Conservation (phyloP, 2,797 vertebrate species). For the Paguma larvata region DNA sequence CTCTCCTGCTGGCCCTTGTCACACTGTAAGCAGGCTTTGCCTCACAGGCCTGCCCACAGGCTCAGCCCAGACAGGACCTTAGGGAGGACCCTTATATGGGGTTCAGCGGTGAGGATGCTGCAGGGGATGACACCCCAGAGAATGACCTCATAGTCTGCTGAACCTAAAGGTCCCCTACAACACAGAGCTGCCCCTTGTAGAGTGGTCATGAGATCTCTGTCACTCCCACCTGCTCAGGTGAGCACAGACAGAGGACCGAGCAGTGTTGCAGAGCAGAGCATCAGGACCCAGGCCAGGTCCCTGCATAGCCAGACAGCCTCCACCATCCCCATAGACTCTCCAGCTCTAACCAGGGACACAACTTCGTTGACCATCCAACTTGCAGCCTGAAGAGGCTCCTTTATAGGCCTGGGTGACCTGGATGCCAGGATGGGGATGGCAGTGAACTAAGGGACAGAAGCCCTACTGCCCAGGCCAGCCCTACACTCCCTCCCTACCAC, state of each 20-base stretch:
- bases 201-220: neutral
- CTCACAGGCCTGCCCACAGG: neutral
- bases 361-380: neutral
- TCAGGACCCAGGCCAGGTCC: neutral
- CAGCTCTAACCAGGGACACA: neutral
- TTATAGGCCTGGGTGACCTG: neutral
- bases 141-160: neutral
- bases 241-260: neutral
- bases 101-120: neutral
- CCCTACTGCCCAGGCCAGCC: neutral
- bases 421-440: neutral
- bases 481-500: too few relatives aligned
- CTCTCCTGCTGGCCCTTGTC: neutral
- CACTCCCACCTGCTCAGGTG: neutral
- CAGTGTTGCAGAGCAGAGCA: neutral
- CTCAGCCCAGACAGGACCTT: fast-evolving
- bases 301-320: neutral
- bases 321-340: neutral
- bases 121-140: fast-evolving
- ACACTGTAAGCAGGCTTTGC: neutral
- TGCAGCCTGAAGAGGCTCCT: neutral
- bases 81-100: too few relatives aligned
- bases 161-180: neutral
- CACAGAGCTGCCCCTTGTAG: neutral
- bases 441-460: neutral